Conservation (phyloP, 2,888 invertebrate species). For the Pollenia angustigena region DNA sequence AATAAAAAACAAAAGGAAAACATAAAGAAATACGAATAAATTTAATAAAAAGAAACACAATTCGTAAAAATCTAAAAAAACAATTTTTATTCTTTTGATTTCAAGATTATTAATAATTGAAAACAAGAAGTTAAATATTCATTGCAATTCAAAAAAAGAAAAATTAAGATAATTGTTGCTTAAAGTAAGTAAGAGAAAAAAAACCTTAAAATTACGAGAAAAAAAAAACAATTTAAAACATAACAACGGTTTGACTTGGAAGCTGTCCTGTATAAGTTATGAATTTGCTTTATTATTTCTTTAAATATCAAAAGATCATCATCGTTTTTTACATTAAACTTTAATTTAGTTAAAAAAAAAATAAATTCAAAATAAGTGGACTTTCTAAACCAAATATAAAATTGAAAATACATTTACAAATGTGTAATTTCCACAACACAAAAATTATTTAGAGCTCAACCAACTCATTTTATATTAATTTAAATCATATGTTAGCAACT, state of each 20-base stretch:
- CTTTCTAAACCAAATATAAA: too few species aligned
- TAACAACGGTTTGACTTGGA: slow-evolving; percentile 41
- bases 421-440: not conserved
- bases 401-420: not conserved
- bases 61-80: slow-evolving; percentile 48
- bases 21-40: slow-evolving; percentile 60
- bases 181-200: slow-evolving; percentile 12
- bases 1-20: slow-evolving; percentile 35
- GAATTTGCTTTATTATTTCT: slow-evolving; percentile 9
- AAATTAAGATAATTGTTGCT: slow-evolving; percentile 26
- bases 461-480: slow-evolving; percentile 16
- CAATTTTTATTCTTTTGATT: slow-evolving; percentile 6
- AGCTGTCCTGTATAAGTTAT: slow-evolving; percentile 49
- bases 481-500: not conserved
- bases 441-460: slow-evolving; percentile 2
- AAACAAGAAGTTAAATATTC: slow-evolving; percentile 25
- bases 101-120: not conserved
- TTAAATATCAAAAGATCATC: too few species aligned
- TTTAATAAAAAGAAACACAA: slow-evolving; percentile 50
- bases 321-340: too few species aligned
- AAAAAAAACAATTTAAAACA: slow-evolving; percentile 23
- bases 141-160: slow-evolving; percentile 7
- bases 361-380: slow-evolving; percentile 10
- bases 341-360: slow-evolving; percentile 6
- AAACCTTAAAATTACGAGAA: slow-evolving; percentile 17